These are phyloP conservation scores for Anarrhichthys ocellatus DNA, from an alignment of 2,113 vertebrate species.

Conservation along the genomic window DNA sequence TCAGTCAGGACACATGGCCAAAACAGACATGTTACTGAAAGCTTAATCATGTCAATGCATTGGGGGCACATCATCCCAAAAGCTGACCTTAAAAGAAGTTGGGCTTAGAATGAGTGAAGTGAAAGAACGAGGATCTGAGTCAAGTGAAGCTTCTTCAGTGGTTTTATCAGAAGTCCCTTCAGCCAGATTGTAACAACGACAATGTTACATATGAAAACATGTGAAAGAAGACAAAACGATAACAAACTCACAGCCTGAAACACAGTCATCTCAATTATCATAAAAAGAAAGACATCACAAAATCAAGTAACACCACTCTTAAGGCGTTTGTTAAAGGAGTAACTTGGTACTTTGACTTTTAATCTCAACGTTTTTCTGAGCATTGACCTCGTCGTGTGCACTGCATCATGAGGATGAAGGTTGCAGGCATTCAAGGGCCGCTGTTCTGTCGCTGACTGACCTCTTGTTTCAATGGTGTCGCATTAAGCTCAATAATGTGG, in stretches of 20 bases:
- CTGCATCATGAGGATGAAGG: neutral
- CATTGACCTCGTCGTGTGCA: neutral
- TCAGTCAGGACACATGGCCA: neutral
- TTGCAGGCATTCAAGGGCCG: neutral
- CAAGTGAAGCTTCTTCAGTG: constrained; percentile 17
- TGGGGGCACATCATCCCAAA: neutral
- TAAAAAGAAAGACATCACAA: constrained; percentile 6
- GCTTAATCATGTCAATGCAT: constrained; percentile 4
- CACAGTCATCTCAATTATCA: constrained; percentile 28
- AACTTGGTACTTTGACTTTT: constrained; percentile 14
- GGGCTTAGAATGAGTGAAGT: neutral
- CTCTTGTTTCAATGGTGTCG: neutral
- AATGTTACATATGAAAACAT: constrained; percentile 45
- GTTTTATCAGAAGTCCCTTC: constrained; percentile 58
- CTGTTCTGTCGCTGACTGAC: neutral
- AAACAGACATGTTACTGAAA: constrained; percentile 35
- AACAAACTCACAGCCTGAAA: constrained; percentile 17
- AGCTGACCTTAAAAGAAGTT: neutral
- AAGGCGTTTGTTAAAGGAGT: constrained; percentile 42
- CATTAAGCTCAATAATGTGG: neutral
- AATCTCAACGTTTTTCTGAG: neutral
- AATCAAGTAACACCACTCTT: constrained; percentile 34
- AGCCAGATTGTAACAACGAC: constrained; percentile 51
- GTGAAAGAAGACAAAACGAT: constrained; percentile 25
- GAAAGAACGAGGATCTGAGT: constrained; percentile 14